Evolutionary conservation across 2,888 invertebrate species (phyloP).

Genomic region (Drosophila siamana): DNA sequence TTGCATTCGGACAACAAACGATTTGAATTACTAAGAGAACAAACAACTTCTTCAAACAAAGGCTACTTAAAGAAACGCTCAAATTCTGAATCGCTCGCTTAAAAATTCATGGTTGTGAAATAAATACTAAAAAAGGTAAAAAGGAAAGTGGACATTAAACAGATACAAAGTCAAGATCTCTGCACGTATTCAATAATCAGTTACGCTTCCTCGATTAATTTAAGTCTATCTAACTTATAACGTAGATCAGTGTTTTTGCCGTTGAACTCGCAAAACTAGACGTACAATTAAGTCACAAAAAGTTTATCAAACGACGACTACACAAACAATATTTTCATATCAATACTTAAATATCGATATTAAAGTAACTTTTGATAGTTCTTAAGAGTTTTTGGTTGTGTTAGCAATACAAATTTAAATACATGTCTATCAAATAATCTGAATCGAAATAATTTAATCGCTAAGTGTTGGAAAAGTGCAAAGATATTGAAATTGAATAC

Average conservation of each 20-base stretch:
- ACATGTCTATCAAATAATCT: constrained; percentile 27
- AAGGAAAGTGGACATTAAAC: constrained; percentile 3
- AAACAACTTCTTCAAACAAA: constrained; percentile 14
- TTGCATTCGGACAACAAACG: constrained; percentile 45
- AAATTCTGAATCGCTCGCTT: constrained; percentile 83
- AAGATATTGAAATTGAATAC: constrained; percentile 22
- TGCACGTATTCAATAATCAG: constrained; percentile 20
- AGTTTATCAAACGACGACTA: neutral
- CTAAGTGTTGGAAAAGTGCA: constrained; percentile 40
- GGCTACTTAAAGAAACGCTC: constrained; percentile 27
- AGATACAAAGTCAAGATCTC: constrained; percentile 1
- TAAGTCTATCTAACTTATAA: constrained; percentile 7
- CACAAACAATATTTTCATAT: constrained; percentile 41
- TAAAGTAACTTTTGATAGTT: constrained; percentile 13
- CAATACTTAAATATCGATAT: constrained; percentile 22
- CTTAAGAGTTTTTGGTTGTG: constrained; percentile 10
- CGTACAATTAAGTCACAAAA: too few relatives aligned
- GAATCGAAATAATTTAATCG: constrained; percentile 2
- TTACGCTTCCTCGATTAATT: constrained; percentile 29
- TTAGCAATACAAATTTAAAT: constrained; percentile 4
- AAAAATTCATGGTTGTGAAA: constrained; percentile 84
- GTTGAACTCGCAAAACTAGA: constrained; percentile 2
- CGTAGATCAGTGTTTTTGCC: constrained; percentile 31
- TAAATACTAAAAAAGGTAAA: constrained; percentile 11
- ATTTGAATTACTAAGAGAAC: constrained; percentile 10